A percentile compares a stretch with the other conserved stretches of the same genome.
These are phyloP conservation scores for Cheilosia scutellata DNA, from an alignment of 2,888 invertebrate genomes.

Conservation along the genomic window DNA sequence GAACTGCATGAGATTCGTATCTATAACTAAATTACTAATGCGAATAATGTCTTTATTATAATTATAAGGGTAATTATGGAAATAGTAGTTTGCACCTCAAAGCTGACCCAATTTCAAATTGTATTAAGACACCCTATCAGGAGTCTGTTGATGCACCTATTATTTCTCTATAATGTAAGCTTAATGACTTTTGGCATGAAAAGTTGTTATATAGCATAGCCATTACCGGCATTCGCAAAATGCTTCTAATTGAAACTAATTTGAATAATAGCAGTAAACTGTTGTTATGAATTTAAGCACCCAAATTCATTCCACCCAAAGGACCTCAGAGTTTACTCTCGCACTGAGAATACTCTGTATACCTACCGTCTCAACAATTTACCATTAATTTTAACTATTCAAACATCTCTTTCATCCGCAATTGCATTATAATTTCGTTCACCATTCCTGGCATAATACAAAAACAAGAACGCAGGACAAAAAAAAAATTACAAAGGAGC, in stretches of 20 bases:
- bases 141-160: slow-evolving; percentile 8
- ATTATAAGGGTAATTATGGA: not conserved
- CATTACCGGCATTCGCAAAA: slow-evolving; percentile 30
- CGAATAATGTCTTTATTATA: not conserved
- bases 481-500: slow-evolving; percentile 22
- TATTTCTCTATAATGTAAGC: slow-evolving; percentile 2
- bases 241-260: slow-evolving; percentile 59
- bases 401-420: slow-evolving; percentile 54
- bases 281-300: slow-evolving; percentile 33
- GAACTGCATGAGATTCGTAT: not conserved
- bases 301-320: slow-evolving; percentile 29
- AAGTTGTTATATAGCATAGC: slow-evolving; percentile 11
- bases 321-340: slow-evolving; percentile 17
- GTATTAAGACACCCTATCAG: not conserved
- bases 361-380: slow-evolving; percentile 34
- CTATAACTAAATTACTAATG: not conserved
- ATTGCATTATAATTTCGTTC: slow-evolving; percentile 56
- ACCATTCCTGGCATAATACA: slow-evolving; percentile 13
- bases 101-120: slow-evolving; percentile 2
- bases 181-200: slow-evolving; percentile 39
- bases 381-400: slow-evolving; percentile 63
- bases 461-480: not conserved
- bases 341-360: not conserved
- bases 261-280: slow-evolving; percentile 58
- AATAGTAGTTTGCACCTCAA: not conserved